Evolutionary conservation across 2,113 vertebrate genomes (phyloP).

Genomic region (Periophthalmodon schlosseri): DNA sequence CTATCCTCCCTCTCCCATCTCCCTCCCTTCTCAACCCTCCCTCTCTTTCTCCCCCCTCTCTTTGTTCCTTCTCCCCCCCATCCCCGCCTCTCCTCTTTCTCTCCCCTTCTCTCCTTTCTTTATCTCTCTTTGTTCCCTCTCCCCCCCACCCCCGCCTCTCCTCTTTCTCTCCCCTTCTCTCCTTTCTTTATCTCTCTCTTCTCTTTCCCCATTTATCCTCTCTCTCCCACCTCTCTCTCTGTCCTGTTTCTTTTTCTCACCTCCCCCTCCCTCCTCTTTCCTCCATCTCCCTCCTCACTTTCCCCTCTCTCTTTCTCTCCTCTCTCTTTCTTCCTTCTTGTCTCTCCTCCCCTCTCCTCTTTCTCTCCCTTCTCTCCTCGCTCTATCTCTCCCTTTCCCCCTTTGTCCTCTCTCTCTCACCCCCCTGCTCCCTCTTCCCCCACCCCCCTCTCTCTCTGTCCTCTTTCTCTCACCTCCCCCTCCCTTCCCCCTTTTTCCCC

Average conservation of each 20-base stretch:
- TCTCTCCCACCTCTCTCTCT: too few species aligned
- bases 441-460: slow-evolving; percentile 24
- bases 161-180: background rate
- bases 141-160: slow-evolving; percentile 26
- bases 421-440: background rate
- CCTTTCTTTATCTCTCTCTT: background rate
- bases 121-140: too few species aligned
- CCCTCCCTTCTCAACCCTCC: background rate
- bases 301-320: too few species aligned
- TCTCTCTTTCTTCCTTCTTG: background rate
- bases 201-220: too few species aligned
- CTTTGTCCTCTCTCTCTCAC: too few species aligned
- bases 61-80: too few species aligned
- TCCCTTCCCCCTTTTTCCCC: background rate
- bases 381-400: slow-evolving; percentile 2
- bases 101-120: too few species aligned
- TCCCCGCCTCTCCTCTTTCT: too few species aligned
- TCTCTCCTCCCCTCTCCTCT: slow-evolving; percentile 11
- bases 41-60: too few species aligned
- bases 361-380: background rate
- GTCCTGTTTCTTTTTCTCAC: too few species aligned
- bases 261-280: too few species aligned
- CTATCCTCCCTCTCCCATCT: slow-evolving; percentile 31
- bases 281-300: too few species aligned
- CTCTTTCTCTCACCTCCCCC: slow-evolving; percentile 5